phyloP scores from a whole-genome alignment of 2,888 invertebrate species.

The Caenorhabditis uteleia region DNA sequence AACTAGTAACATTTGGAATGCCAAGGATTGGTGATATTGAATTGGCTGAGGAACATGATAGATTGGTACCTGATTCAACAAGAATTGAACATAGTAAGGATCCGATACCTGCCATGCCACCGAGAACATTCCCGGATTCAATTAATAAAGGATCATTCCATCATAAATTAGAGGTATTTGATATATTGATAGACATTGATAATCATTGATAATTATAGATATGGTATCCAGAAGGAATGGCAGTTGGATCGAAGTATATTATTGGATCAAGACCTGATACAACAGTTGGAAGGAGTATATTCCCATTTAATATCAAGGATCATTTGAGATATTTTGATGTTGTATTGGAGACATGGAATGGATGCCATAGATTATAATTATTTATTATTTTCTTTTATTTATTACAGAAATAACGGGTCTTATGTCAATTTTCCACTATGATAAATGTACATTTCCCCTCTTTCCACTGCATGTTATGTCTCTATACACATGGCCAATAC shows the following conservation, averaged over 20 bases:
- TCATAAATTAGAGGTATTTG: constrained; percentile 22
- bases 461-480: no score
- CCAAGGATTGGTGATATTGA: constrained; percentile 66
- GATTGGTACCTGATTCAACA: constrained; percentile 53
- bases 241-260: constrained; percentile 7
- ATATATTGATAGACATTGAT: not conserved
- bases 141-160: constrained; percentile 28
- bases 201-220: constrained; percentile 6
- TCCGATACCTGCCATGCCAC: constrained; percentile 27
- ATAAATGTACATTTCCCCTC: no score
- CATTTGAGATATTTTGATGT: constrained; percentile 28
- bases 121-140: constrained; percentile 24
- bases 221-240: constrained; percentile 35
- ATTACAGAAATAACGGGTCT: no score
- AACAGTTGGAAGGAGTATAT: constrained; percentile 12
- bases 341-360: constrained; percentile 16
- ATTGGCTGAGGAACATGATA: constrained; percentile 57
- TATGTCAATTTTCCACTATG: no score
- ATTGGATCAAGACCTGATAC: constrained; percentile 21
- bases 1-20: constrained; percentile 63
- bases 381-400: no score
- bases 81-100: constrained; percentile 49
- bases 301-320: constrained; percentile 30
- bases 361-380: no score
- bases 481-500: no score